Base-by-base conservation (phyloP, 2,113 vertebrate species). In the Sclerurus mexicanus region DNA sequence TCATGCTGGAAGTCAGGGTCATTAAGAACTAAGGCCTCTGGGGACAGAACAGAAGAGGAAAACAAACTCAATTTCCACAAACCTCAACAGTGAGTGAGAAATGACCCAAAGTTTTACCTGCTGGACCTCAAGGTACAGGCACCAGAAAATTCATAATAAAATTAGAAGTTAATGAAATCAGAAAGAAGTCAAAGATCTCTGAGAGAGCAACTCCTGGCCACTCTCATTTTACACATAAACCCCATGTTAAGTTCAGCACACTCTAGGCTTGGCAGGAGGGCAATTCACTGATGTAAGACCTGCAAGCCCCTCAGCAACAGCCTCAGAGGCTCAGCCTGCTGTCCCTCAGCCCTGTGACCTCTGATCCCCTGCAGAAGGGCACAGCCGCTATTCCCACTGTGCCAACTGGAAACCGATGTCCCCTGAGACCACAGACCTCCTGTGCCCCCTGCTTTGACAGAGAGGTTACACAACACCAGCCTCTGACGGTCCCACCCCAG, bases 1-100 rank as follows among this genome's bases (percentile, higher is more conserved):
- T 99, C 98, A 0, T 99, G 98, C 39, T 98, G 95, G 87, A 99
- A 99, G 93, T 98, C 98, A 8, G 99, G 99, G 94, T 99, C 99
- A 14, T 96, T 99, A 73, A 98, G 72, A 93, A 99, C 98, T 94
- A 99, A 76, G 27, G 98, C 97, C 97, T 99, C 99, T 99, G 85
- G 68, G n/a, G 67, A 64, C 76, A 50, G 68, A 53, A 22, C 3
- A 91, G 80, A 67, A 24, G n/a, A 47, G 52, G 16, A 87, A 93
- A 96, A 80, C 37, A 75, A 77, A 69, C 46, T 91, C 42, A 93
- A 40, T 30, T 44, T 71, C 40, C 64, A 72, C 24, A 75, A 40
- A 35, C 19, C 24, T 74, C 50, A 62, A 9, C 9, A 35, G 20
- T 0, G 3, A 2, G 3, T 17, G 47, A 85, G 31, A 56, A 72